phyloP scores from a whole-genome alignment of 2,888 invertebrate genomes.

The Nomada fucata region DNA sequence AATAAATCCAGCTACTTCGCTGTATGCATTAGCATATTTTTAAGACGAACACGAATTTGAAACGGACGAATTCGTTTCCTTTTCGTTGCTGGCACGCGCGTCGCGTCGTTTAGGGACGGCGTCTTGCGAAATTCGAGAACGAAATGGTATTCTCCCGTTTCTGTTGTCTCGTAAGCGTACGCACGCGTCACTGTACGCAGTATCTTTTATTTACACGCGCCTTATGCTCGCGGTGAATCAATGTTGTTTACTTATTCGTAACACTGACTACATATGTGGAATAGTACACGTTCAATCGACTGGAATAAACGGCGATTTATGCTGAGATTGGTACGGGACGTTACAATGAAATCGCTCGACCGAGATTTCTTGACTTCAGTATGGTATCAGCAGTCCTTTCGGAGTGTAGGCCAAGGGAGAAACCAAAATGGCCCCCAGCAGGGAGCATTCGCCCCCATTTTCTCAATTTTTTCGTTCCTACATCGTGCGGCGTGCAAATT shows the following conservation, averaged over 20 bases:
- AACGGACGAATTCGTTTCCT: background rate
- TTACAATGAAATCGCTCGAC: no score
- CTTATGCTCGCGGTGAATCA: background rate
- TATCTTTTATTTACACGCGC: conserved; percentile 17
- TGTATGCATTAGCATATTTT: conserved; percentile 27
- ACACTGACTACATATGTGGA: no score
- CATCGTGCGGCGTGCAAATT: no score
- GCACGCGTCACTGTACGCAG: background rate
- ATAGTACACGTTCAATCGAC: no score
- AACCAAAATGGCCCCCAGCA: no score
- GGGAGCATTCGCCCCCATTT: no score
- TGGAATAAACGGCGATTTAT: no score
- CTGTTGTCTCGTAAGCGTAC: background rate
- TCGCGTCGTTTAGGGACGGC: background rate
- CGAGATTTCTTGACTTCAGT: no score
- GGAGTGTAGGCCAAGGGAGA: no score
- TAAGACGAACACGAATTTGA: conserved; percentile 1
- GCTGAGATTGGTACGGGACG: background rate
- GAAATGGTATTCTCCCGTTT: background rate
- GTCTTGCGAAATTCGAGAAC: background rate
- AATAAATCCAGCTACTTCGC: background rate
- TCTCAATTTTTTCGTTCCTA: no score
- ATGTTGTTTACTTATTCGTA: conserved; percentile 21
- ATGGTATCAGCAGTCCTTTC: no score
- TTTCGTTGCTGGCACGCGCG: conserved; percentile 2